Conservation (phyloP, 2,113 vertebrate species). For the Platysteira castanea region DNA sequence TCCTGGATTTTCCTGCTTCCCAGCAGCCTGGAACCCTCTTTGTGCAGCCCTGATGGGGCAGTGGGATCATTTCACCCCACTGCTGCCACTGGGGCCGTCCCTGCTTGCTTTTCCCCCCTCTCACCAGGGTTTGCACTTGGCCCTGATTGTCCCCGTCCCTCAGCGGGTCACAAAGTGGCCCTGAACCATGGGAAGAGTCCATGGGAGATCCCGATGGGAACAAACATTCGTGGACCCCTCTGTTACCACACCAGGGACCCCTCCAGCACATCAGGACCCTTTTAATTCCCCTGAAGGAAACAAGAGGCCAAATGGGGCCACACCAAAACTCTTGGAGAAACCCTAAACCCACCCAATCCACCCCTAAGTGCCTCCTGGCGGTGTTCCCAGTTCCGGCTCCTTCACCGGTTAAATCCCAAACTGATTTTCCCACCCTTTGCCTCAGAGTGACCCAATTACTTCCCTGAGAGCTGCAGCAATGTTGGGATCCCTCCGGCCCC, state of each 20-base stretch:
- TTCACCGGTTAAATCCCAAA: accelerated
- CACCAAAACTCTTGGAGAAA: neutral
- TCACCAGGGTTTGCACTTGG: neutral
- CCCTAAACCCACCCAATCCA: neutral
- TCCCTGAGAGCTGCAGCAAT: neutral
- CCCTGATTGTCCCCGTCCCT: neutral
- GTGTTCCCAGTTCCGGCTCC: neutral
- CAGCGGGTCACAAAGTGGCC: neutral
- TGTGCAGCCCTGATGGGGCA: neutral
- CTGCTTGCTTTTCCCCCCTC: neutral
- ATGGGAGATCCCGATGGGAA: neutral
- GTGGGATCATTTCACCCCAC: neutral
- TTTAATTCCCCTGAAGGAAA: neutral
- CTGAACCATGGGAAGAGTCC: neutral
- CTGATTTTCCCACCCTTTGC: neutral
- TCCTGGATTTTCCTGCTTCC: neutral
- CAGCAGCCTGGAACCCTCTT: neutral
- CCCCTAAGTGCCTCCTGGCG: accelerated
- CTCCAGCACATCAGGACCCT: neutral
- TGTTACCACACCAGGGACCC: neutral
- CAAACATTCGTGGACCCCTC: neutral
- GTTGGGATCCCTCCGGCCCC: neutral
- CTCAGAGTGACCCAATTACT: neutral
- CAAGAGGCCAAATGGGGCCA: neutral
- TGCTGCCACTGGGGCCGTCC: neutral